Conservation (phyloP, 2,888 invertebrate genomes). For the Oscheius myriophilus region DNA sequence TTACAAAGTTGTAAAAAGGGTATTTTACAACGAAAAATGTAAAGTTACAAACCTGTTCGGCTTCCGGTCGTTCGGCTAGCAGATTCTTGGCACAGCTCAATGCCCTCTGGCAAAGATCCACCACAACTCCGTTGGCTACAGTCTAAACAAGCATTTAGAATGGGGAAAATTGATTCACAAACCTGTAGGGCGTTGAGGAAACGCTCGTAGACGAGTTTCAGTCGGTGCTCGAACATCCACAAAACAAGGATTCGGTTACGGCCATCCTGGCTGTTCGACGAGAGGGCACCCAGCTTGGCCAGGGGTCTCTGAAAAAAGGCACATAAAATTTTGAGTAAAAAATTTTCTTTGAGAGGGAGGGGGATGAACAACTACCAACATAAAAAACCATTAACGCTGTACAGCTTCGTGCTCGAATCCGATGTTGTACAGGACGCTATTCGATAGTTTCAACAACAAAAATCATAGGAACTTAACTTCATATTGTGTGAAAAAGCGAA, state of each 20-base stretch:
- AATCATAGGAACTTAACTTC: no score
- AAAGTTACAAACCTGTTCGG: constrained; percentile 82
- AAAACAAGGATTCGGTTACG: constrained; percentile 68
- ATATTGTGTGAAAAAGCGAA: no score
- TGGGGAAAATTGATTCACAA: not conserved
- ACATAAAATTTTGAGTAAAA: constrained; percentile 22
- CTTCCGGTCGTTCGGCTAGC: constrained; percentile 83
- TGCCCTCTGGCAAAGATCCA: constrained; percentile 84
- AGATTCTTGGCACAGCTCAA: constrained; percentile 80
- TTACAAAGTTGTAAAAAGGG: not conserved
- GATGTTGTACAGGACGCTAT: no score
- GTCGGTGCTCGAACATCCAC: constrained; percentile 90
- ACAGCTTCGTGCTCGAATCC: no score
- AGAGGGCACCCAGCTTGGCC: constrained; percentile 71
- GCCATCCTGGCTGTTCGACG: constrained; percentile 77
- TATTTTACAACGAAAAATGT: no score
- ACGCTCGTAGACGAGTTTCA: constrained; percentile 81
- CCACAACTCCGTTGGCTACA: constrained; percentile 81
- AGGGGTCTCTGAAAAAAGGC: constrained; percentile 71
- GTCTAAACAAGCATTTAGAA: constrained; percentile 17
- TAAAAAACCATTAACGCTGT: no score
- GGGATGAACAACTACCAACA: no score
- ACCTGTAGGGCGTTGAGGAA: constrained; percentile 81
- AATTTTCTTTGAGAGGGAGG: no score
- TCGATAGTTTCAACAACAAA: no score